A percentile compares a stretch with the other conserved stretches of the same genome.
Conservation (phyloP, 2,888 invertebrate genomes). For the Alcis repandata region DNA sequence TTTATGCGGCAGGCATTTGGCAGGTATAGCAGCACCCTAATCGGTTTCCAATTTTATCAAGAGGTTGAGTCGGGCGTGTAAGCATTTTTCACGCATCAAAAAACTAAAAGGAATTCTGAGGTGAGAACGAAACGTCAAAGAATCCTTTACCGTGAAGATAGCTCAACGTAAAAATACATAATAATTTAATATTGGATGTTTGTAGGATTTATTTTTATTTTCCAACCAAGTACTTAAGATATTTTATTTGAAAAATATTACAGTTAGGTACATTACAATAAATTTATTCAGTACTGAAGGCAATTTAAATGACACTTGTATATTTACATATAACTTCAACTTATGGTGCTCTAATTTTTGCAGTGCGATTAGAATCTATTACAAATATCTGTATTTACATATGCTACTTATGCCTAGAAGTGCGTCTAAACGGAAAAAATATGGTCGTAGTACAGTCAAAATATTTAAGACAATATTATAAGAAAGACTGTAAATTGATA, state of each 20-base stretch:
- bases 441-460: too few species aligned
- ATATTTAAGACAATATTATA: too few species aligned
- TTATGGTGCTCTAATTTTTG: not conserved
- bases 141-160: constrained; percentile 10
- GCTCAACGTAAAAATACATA: constrained; percentile 9
- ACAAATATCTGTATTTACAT: not conserved
- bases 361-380: not conserved
- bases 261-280: not conserved
- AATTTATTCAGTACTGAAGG: constrained; percentile 13
- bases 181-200: constrained; percentile 3
- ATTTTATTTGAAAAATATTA: not conserved
- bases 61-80: constrained; percentile 56
- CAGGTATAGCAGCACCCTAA: constrained; percentile 62
- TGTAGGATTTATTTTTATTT: constrained; percentile 11
- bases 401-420: not conserved
- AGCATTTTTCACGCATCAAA: constrained; percentile 62
- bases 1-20: constrained; percentile 51
- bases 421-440: not conserved
- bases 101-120: constrained; percentile 50
- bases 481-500: too few species aligned
- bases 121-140: constrained; percentile 37
- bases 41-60: constrained; percentile 68
- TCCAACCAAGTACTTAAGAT: not conserved
- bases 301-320: constrained; percentile 5
- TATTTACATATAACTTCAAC: not conserved